Evolutionary conservation across 2,113 vertebrate species (phyloP).

Genomic region (Poeciliopsis retropinna): DNA sequence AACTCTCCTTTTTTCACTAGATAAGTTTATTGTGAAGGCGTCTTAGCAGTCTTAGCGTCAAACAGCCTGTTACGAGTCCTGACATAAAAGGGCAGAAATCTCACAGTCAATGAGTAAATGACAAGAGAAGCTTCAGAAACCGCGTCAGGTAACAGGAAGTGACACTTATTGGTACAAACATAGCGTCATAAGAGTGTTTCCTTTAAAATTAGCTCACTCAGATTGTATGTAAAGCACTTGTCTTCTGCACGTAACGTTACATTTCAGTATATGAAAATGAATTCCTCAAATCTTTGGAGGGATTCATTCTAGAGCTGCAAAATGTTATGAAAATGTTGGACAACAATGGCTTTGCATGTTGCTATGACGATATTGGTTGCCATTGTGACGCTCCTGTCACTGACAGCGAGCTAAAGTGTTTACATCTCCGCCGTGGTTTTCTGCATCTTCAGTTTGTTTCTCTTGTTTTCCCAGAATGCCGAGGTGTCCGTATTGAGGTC

Average conservation of each 20-base stretch:
- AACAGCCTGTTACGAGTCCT: background rate
- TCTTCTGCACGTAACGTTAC: too few species aligned
- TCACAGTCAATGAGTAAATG: background rate
- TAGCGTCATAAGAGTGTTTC: too few species aligned
- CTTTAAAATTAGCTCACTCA: too few species aligned
- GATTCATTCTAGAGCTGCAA: background rate
- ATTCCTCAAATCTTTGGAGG: background rate
- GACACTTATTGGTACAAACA: background rate
- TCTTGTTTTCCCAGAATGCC: slow-evolving; percentile 84
- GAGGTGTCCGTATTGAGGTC: slow-evolving; percentile 98
- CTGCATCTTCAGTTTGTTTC: background rate
- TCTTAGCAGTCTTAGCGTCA: background rate
- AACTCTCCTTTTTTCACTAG: background rate
- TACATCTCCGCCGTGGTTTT: background rate
- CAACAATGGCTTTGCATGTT: background rate
- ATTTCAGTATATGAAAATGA: background rate
- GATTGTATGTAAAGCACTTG: too few species aligned
- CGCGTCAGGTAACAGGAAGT: background rate
- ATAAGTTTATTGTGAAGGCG: background rate
- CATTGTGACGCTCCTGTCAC: background rate
- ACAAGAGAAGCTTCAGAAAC: background rate
- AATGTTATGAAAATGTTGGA: background rate
- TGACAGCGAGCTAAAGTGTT: background rate
- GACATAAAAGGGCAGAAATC: background rate
- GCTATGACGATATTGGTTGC: background rate